phyloP scores from a whole-genome alignment of 2,113 vertebrate genomes.

The Bubo bubo region DNA sequence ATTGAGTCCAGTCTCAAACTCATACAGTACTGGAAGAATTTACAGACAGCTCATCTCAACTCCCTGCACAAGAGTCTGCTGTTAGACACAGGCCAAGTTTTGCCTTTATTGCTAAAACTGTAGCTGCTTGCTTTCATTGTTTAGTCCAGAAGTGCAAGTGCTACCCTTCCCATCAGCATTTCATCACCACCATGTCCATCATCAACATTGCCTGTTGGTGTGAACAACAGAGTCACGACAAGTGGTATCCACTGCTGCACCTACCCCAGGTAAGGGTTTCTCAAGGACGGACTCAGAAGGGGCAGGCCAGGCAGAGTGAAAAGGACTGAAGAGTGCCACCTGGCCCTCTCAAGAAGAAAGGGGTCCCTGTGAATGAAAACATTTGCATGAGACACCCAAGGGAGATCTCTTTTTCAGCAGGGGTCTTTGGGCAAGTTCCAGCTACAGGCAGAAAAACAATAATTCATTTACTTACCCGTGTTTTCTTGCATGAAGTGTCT shows the following conservation, averaged over 20 bases:
- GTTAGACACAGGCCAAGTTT: not conserved
- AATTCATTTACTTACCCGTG: not conserved
- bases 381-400: not conserved
- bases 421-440: not conserved
- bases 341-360: not conserved
- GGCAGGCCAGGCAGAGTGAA: not conserved
- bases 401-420: not conserved
- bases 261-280: not conserved
- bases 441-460: not conserved
- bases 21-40: not conserved
- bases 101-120: not conserved
- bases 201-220: rapidly evolving
- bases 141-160: not conserved
- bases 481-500: not conserved
- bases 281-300: not conserved
- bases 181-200: rapidly evolving
- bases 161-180: not conserved
- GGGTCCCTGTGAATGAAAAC: not conserved
- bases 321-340: not conserved
- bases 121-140: not conserved
- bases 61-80: not conserved
- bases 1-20: not conserved
- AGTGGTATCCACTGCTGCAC: not conserved
- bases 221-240: rapidly evolving
- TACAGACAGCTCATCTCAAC: not conserved